phyloP scores from a whole-genome alignment of 2,113 vertebrate genomes.

The Macquaria ambigua region DNA sequence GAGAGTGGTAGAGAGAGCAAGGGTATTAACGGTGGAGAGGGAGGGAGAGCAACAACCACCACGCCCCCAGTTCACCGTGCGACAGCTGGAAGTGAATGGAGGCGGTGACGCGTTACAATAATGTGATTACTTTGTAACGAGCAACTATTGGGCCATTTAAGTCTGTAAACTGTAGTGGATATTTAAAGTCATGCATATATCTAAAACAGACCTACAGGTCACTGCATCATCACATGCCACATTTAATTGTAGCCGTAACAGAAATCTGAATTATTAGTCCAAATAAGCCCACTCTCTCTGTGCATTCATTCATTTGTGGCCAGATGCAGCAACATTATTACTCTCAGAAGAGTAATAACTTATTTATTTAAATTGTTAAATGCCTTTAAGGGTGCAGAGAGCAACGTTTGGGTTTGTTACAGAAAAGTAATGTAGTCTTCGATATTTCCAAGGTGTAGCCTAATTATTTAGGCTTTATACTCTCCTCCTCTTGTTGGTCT shows the following conservation, averaged over 20 bases:
- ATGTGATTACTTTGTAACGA: conserved; percentile 6
- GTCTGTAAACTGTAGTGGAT: neutral
- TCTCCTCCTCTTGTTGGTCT: neutral
- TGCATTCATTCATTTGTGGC: too few relatives aligned
- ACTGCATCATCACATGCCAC: neutral
- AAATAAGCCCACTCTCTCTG: too few relatives aligned
- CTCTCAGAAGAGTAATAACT: too few relatives aligned
- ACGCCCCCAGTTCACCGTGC: conserved; percentile 12
- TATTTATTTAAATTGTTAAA: too few relatives aligned
- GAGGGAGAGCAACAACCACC: neutral
- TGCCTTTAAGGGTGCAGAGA: too few relatives aligned
- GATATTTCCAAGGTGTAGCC: neutral
- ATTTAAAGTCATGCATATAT: neutral
- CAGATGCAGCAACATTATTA: too few relatives aligned
- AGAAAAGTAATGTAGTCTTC: too few relatives aligned
- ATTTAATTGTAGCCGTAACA: neutral
- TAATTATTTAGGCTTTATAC: neutral
- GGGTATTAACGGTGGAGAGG: neutral
- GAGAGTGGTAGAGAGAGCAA: neutral
- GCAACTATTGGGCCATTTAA: neutral
- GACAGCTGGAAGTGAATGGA: conserved; percentile 37
- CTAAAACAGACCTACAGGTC: neutral
- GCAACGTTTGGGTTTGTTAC: too few relatives aligned
- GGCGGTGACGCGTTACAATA: neutral
- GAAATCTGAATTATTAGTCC: neutral